Evolutionary conservation across 2,113 vertebrate genomes (phyloP).

Genomic region (Geococcyx californianus): DNA sequence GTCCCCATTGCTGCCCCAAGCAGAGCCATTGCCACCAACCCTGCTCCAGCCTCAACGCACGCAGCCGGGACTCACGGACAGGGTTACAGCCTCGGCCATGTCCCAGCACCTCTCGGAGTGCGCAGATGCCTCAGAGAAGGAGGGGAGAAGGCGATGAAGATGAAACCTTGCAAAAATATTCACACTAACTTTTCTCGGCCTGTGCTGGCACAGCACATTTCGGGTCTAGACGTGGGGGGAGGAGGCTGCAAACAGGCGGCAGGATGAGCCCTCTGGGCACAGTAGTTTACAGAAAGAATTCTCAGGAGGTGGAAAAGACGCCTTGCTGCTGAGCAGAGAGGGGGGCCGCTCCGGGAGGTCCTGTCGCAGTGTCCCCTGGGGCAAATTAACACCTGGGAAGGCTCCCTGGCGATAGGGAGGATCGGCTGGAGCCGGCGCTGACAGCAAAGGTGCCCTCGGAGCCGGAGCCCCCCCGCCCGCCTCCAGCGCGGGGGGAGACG

Average conservation of each 20-base stretch:
- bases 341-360: not conserved
- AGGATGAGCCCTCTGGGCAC: not conserved
- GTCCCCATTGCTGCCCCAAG: not conserved
- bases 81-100: not conserved
- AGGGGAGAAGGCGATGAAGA: not conserved
- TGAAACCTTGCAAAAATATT: not conserved
- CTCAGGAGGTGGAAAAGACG: not conserved
- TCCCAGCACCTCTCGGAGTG: not conserved
- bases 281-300: not conserved
- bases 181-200: not conserved
- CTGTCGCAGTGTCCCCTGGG: not conserved
- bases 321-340: not conserved
- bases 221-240: not conserved
- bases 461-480: too few relatives aligned
- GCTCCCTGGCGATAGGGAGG: not conserved
- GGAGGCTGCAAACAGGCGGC: not conserved
- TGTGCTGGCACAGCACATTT: not conserved
- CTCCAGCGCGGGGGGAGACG: too few relatives aligned
- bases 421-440: too few relatives aligned
- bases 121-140: not conserved
- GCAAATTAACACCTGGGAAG: not conserved
- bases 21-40: not conserved
- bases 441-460: too few relatives aligned
- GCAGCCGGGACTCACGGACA: fast-evolving
- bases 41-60: not conserved